Percentiles rank a stretch among this genome's conserved stretches.
phyloP scores from a whole-genome alignment of 2,888 invertebrate genomes.

The Acrobasis repandana region DNA sequence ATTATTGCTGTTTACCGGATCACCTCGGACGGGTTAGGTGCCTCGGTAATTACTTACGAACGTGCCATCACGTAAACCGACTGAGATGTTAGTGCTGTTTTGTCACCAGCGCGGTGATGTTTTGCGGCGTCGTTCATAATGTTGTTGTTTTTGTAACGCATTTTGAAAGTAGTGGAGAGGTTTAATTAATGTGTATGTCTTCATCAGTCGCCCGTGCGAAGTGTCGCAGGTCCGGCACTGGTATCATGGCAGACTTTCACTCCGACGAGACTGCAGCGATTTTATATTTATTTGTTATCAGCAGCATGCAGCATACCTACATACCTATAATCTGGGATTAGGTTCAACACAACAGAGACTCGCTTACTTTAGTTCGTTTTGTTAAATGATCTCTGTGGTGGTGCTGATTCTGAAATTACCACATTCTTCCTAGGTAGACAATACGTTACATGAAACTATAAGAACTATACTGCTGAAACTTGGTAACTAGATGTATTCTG shows the following conservation, averaged over 20 bases:
- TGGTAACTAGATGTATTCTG: too few relatives aligned
- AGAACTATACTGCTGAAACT: too few relatives aligned
- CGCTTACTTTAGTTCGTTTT: too few relatives aligned
- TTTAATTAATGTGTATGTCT: conserved; percentile 59
- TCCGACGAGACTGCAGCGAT: conserved; percentile 57
- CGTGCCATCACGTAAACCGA: conserved; percentile 35
- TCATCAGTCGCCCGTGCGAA: conserved; percentile 50
- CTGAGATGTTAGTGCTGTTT: conserved; percentile 36
- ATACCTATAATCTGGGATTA: conserved; percentile 66
- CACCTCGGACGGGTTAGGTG: conserved; percentile 22
- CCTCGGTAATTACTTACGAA: conserved; percentile 29
- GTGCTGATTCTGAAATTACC: too few relatives aligned
- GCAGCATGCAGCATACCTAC: conserved; percentile 30
- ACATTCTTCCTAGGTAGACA: too few relatives aligned
- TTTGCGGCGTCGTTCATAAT: conserved; percentile 25
- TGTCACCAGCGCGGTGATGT: conserved; percentile 32
- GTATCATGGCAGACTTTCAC: conserved; percentile 69
- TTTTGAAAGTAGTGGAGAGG: conserved; percentile 57
- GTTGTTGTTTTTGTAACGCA: conserved; percentile 42
- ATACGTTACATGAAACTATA: too few relatives aligned
- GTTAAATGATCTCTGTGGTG: too few relatives aligned
- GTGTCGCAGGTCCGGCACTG: conserved; percentile 58
- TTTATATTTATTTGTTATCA: conserved; percentile 65
- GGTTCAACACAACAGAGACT: conserved; percentile 35
- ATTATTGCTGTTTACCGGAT: conserved; percentile 21